Percentiles rank a stretch among this genome's conserved stretches.
Conservation (phyloP, 2,888 invertebrate genomes). For the Clistopyga incitator region DNA sequence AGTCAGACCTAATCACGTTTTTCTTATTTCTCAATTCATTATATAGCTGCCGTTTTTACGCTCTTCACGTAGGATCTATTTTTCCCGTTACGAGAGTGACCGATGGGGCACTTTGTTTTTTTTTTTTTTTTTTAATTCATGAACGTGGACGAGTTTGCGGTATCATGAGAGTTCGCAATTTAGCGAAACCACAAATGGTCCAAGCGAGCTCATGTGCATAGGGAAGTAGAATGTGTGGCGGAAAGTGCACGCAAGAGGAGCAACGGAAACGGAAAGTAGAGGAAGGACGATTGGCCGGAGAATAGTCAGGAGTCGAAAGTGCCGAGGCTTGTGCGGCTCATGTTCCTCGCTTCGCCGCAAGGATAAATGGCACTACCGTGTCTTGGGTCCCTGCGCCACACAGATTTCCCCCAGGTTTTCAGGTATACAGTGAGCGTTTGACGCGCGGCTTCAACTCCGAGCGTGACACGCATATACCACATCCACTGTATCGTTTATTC, state of each 20-base stretch:
- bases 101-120: no score
- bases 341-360: slow-evolving; percentile 65
- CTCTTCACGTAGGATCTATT: slow-evolving; percentile 28
- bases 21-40: slow-evolving; percentile 54
- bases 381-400: slow-evolving; percentile 72
- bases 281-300: slow-evolving; percentile 74
- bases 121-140: slow-evolving; percentile 43
- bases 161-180: slow-evolving; percentile 39
- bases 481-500: slow-evolving; percentile 3
- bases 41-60: slow-evolving; percentile 17
- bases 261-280: slow-evolving; percentile 33
- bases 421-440: slow-evolving; percentile 76
- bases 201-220: slow-evolving; percentile 28
- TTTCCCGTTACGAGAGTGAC: slow-evolving; percentile 7
- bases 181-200: slow-evolving; percentile 59
- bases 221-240: slow-evolving; percentile 24
- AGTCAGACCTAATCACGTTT: slow-evolving; percentile 27
- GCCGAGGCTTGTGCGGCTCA: slow-evolving; percentile 58
- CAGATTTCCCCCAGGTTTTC: slow-evolving; percentile 84
- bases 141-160: slow-evolving; percentile 15
- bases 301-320: slow-evolving; percentile 71
- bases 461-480: slow-evolving; percentile 63
- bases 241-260: slow-evolving; percentile 17
- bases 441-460: slow-evolving; percentile 71
- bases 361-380: slow-evolving; percentile 81